Conservation (phyloP, 2,797 vertebrate genomes). For the Phalloptychus januarius region DNA sequence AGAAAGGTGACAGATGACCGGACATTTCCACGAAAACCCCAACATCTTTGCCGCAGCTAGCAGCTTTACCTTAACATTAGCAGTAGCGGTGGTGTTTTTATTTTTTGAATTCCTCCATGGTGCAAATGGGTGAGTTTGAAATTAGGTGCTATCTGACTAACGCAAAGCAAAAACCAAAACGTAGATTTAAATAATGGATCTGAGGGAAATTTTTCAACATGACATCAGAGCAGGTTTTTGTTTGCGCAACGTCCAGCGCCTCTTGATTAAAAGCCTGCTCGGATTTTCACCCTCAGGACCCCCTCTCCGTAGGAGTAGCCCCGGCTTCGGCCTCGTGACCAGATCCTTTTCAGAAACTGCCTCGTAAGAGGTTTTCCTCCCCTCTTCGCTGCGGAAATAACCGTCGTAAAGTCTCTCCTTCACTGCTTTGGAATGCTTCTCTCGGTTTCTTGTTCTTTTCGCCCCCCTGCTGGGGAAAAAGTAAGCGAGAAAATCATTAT, state of each 20-base stretch:
- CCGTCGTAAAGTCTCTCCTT: conserved; percentile 75
- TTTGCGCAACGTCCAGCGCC: conserved; percentile 65
- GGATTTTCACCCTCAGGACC: conserved; percentile 71
- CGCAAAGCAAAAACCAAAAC: neutral
- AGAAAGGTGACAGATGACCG: conserved; percentile 21
- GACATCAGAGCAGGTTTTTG: conserved; percentile 62
- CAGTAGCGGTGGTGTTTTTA: neutral
- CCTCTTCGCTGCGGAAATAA: conserved; percentile 73
- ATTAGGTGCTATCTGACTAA: conserved; percentile 22
- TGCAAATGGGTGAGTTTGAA: neutral
- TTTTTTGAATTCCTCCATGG: neutral
- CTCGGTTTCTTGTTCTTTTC: conserved; percentile 39
- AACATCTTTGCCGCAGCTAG: neutral
- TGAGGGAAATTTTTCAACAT: conserved; percentile 48
- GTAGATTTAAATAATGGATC: conserved; percentile 40
- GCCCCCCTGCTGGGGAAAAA: conserved; percentile 76
- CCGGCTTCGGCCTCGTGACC: conserved; percentile 58
- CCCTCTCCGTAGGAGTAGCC: conserved; percentile 69
- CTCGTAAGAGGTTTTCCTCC: conserved; percentile 71
- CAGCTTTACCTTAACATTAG: neutral
- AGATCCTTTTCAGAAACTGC: conserved; percentile 74
- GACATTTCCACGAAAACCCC: conserved; percentile 7
- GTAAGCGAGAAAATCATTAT: conserved; percentile 82
- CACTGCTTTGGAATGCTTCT: conserved; percentile 79
- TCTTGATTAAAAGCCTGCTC: conserved; percentile 70